These are phyloP conservation scores for Typhlichthys subterraneus DNA, from an alignment of 2,797 vertebrate species.

Conservation along the genomic window DNA sequence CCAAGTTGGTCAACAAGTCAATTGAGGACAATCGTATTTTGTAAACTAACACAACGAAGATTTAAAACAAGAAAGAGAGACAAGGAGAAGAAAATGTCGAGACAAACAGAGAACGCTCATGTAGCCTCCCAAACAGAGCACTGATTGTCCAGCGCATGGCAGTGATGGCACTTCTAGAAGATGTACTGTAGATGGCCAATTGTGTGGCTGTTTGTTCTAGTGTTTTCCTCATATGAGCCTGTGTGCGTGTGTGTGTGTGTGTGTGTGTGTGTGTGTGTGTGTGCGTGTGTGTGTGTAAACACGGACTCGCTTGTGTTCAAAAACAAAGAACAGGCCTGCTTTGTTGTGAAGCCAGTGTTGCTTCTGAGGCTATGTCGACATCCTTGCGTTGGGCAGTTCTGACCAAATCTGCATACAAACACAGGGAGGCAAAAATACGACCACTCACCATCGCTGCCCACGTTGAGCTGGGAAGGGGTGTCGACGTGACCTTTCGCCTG, in stretches of 20 bases:
- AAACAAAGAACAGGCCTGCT: conserved; percentile 64
- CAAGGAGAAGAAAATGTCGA: neutral
- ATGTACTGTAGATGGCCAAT: conserved; percentile 24
- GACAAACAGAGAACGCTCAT: conserved; percentile 46
- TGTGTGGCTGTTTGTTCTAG: conserved; percentile 14
- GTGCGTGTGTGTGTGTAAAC: conserved; percentile 17
- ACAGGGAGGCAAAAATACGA: conserved; percentile 20
- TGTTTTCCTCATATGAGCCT: neutral
- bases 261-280: conserved; percentile 4
- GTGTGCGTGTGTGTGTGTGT: neutral
- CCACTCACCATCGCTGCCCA: conserved; percentile 63
- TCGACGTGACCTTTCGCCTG: conserved; percentile 26
- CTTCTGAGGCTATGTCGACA: conserved; percentile 46
- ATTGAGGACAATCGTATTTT: neutral
- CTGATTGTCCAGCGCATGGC: conserved; percentile 65
- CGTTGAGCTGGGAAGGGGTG: conserved; percentile 63
- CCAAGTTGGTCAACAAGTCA: conserved; percentile 6
- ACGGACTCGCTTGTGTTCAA: conserved; percentile 48
- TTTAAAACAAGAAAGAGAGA: conserved; percentile 29
- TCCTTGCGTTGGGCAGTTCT: conserved; percentile 27
- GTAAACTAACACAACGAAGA: neutral
- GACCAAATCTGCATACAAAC: conserved; percentile 19
- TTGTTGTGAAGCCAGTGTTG: conserved; percentile 58
- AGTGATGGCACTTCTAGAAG: conserved; percentile 61
- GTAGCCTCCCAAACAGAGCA: conserved; percentile 57